Conservation (phyloP, 1,140 invertebrate genomes). For the Macrotrachela quadricornifera region DNA sequence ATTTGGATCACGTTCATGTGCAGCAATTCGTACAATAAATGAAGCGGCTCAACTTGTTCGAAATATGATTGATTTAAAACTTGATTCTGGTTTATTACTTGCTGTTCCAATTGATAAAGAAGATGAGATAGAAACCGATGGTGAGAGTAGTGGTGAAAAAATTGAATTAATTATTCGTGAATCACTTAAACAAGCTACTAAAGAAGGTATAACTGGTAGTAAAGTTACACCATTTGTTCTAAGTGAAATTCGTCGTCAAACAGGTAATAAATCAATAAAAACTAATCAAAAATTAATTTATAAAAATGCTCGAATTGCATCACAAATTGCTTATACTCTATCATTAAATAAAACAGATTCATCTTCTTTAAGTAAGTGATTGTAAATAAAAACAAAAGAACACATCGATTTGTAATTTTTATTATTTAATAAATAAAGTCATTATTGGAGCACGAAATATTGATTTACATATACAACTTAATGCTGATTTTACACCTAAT, state of each 20-base stretch:
- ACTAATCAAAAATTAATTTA: constrained; percentile 70
- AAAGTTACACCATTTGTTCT: constrained; percentile 77
- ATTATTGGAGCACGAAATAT: constrained; percentile 11
- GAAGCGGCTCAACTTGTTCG: constrained; percentile 1
- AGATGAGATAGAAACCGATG: constrained; percentile 35
- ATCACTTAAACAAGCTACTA: constrained; percentile 45
- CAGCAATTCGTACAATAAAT: neutral
- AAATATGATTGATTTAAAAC: constrained; percentile 26
- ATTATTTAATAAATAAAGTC: neutral
- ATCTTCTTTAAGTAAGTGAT: constrained; percentile 52
- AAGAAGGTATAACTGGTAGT: constrained; percentile 50
- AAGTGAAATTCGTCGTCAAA: constrained; percentile 48
- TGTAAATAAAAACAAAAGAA: constrained; percentile 36
- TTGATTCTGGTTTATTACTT: constrained; percentile 59
- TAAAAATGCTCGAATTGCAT: constrained; percentile 67
- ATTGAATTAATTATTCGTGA: constrained; percentile 38
- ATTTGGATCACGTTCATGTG: neutral
- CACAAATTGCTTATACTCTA: constrained; percentile 52
- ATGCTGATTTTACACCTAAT: neutral
- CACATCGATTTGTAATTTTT: constrained; percentile 11
- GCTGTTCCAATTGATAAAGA: constrained; percentile 66
- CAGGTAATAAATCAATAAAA: constrained; percentile 51
- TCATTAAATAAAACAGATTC: constrained; percentile 41
- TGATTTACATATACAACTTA: constrained; percentile 6
- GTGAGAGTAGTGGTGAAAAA: too few relatives aligned